Base-by-base conservation (phyloP, 2,113 vertebrate species). In the mouse (Mus musculus) region DNA sequence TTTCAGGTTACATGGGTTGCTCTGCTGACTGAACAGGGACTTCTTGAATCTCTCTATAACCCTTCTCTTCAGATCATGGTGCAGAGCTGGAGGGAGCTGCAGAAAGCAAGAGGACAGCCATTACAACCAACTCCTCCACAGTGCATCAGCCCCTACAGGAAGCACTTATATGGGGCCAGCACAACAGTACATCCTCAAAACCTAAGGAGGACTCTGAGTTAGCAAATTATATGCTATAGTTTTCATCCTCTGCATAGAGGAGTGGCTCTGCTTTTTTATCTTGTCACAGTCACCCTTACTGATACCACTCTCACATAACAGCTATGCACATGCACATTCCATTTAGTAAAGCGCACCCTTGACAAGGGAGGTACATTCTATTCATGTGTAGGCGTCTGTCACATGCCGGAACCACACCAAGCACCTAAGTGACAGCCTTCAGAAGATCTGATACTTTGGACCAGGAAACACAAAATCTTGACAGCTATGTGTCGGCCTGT, bases 31-130 rank as follows among this genome's bases (percentile, higher is more conserved):
- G 98, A 99, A 99, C 54, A 99, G 98, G 36, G 99, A 99, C 97
- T 99, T 99, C 98, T 99, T 99, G 96, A 99, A 99, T 96, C 98
- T 98, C 81, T 99, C 99, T 63, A 99, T 92, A 5, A 99, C 95
- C 78, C 99, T 99, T 76, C 99, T 98, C 98, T 99, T 99, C 95
- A 98, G 96, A 98, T 98, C 98, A 97, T 98, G 98, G 73, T 99
- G 98, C 87, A 98, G 97, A 95, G 98, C 97, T 36, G 99, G 99
- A 95, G 99, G 99, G 97, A 99, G 99, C 99, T 99, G 97, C 6
- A 93, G 6, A 90, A 93, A 78, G 96, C 22, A 92, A 93, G 90
- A 81, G 97, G 97, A 97, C n/a, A 93, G 10, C 85, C 94, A 96
- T 94, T 77, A 97, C 1, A 85, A 89, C 49, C 52, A 89, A 72